Conservation (phyloP, 2,113 vertebrate species). For the Cynocephalus volans region DNA sequence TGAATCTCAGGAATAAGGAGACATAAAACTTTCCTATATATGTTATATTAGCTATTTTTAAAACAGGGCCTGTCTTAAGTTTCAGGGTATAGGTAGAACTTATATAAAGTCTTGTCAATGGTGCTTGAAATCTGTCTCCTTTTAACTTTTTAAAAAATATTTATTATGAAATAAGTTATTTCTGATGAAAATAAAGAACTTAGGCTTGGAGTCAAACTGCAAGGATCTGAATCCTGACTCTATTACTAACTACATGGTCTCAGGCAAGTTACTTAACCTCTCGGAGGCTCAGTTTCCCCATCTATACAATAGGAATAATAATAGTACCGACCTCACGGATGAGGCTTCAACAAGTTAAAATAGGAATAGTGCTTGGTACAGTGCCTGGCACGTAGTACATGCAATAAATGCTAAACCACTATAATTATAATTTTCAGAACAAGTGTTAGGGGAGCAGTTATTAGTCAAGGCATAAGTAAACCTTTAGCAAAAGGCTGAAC, state of each 20-base stretch:
- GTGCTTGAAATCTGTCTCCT: not conserved
- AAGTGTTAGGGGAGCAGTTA: not conserved
- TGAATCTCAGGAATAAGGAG: not conserved
- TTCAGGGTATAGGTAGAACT: not conserved
- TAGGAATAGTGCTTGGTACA: not conserved
- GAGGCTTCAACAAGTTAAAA: not conserved
- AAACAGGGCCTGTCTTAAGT: not conserved
- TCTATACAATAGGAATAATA: not conserved
- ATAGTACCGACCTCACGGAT: not conserved
- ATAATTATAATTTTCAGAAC: not conserved
- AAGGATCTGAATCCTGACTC: not conserved
- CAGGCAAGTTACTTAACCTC: not conserved
- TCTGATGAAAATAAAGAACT: not conserved
- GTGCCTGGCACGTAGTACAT: not conserved
- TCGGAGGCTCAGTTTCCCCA: not conserved
- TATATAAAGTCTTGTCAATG: not conserved
- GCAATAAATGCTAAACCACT: not conserved
- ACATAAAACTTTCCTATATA: not conserved
- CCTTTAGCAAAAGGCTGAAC: conserved; percentile 43
- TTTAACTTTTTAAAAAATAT: conserved; percentile 33
- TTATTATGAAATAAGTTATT: not conserved
- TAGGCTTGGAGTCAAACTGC: not conserved
- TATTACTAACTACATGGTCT: not conserved
- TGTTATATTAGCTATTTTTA: not conserved
- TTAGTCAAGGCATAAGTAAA: not conserved